These are phyloP conservation scores for Eupithecia inturbata DNA, from an alignment of 2,888 invertebrate species.

Conservation along the genomic window DNA sequence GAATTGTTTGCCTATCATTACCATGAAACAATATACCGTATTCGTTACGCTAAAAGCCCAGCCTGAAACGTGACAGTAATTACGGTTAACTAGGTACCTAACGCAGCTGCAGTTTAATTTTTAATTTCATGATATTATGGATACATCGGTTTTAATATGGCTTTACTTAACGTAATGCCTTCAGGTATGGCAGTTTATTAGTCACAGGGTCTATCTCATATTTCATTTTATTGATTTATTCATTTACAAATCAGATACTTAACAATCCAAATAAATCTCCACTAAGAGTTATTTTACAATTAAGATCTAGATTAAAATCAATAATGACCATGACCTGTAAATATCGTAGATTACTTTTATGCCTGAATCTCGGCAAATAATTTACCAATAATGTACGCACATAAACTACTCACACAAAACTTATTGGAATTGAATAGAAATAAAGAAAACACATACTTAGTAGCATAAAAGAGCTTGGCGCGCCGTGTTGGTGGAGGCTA, in stretches of 20 bases:
- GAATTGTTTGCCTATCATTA: background rate
- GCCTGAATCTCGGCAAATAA: too few relatives aligned
- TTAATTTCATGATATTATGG: background rate
- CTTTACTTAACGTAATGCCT: background rate
- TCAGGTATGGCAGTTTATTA: background rate
- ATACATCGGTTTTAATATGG: background rate
- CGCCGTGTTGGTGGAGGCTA: slow-evolving; percentile 6
- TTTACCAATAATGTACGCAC: background rate
- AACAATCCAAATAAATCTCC: too few relatives aligned
- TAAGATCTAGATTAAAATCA: too few relatives aligned
- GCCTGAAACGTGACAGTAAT: background rate
- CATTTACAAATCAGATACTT: too few relatives aligned
- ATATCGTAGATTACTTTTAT: background rate
- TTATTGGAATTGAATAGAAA: background rate
- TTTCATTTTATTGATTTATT: too few relatives aligned
- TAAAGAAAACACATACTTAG: background rate
- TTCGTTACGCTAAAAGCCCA: slow-evolving; percentile 1
- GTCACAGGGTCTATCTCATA: background rate
- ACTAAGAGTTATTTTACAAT: too few relatives aligned
- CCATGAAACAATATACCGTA: background rate
- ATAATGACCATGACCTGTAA: background rate
- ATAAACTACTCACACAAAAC: background rate
- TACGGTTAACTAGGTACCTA: background rate
- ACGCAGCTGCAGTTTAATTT: background rate
- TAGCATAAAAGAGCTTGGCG: slow-evolving; percentile 7